phyloP scores from a whole-genome alignment of 2,113 vertebrate genomes.

The Oostethus manadensis region DNA sequence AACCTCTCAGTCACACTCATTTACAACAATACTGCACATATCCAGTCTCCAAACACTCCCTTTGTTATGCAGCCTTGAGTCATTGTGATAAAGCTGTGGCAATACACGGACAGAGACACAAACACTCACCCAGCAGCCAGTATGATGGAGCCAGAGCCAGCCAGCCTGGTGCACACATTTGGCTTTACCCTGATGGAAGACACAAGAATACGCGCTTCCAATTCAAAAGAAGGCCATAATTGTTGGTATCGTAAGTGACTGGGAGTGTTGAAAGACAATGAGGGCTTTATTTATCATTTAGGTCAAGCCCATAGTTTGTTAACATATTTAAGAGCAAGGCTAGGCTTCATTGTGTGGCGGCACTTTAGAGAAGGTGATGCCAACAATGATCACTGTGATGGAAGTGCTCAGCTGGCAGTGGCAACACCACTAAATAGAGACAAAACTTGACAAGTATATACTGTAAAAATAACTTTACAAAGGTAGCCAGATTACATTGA shows the following conservation, averaged over 20 bases:
- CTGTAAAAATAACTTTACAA: background rate
- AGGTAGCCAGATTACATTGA: no score
- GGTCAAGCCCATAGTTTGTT: constrained; percentile 1
- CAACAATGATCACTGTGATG: constrained; percentile 5
- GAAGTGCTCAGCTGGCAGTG: background rate
- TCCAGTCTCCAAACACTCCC: constrained; percentile 66
- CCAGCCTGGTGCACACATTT: background rate
- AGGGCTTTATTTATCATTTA: background rate
- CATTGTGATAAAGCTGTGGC: constrained; percentile 54
- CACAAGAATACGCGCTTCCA: background rate
- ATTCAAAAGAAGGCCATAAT: background rate
- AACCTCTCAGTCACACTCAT: constrained; percentile 68
- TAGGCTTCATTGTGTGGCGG: background rate
- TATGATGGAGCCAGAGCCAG: constrained; percentile 31
- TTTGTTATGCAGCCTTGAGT: constrained; percentile 49
- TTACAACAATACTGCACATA: constrained; percentile 58
- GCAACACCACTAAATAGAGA: background rate
- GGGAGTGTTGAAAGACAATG: background rate
- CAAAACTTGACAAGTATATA: no score
- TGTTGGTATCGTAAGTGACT: constrained; percentile 3
- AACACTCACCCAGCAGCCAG: background rate
- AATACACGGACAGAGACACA: constrained; percentile 17
- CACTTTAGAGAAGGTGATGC: background rate
- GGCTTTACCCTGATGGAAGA: background rate
- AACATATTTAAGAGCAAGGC: constrained; percentile 1